phyloP scores from a whole-genome alignment of 2,113 vertebrate genomes.

The Ahaetulla prasina region DNA sequence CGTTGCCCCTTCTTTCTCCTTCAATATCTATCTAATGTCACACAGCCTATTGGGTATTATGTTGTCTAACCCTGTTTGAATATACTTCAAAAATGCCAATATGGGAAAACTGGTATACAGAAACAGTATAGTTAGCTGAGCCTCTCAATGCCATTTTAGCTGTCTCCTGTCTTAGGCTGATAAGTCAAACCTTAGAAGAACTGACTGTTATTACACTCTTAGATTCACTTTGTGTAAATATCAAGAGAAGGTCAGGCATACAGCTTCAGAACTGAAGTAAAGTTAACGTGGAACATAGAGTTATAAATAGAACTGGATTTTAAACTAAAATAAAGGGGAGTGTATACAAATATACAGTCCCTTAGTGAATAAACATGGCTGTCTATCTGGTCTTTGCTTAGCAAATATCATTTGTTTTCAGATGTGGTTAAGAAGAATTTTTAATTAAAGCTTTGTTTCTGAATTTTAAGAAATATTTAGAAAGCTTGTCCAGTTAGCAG shows the following conservation, averaged over 20 bases:
- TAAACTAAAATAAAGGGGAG: slow-evolving; percentile 24
- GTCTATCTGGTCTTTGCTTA: slow-evolving; percentile 38
- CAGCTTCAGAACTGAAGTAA: slow-evolving; percentile 43
- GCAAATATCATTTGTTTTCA: slow-evolving; percentile 54
- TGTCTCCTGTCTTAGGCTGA: slow-evolving; percentile 13
- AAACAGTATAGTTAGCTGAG: background rate
- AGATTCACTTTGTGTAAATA: slow-evolving; percentile 56
- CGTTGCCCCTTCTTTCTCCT: background rate
- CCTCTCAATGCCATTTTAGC: slow-evolving; percentile 17
- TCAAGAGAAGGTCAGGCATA: slow-evolving; percentile 59
- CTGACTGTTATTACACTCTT: slow-evolving; percentile 20
- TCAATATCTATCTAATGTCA: background rate
- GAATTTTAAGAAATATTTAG: slow-evolving; percentile 52
- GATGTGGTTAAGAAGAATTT: slow-evolving; percentile 36
- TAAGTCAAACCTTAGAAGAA: slow-evolving; percentile 26
- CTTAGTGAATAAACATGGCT: slow-evolving; percentile 41
- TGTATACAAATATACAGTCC: slow-evolving; percentile 28
- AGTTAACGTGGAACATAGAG: slow-evolving; percentile 38
- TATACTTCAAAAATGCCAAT: background rate
- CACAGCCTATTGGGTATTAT: background rate
- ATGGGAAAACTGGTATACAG: background rate
- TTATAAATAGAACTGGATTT: slow-evolving; percentile 36
- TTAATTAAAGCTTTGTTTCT: slow-evolving; percentile 37
- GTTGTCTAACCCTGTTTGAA: background rate
- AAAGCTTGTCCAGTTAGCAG: background rate